These are phyloP conservation scores for Ceyx erithaca DNA, from an alignment of 2,797 vertebrate genomes.

Conservation along the genomic window DNA sequence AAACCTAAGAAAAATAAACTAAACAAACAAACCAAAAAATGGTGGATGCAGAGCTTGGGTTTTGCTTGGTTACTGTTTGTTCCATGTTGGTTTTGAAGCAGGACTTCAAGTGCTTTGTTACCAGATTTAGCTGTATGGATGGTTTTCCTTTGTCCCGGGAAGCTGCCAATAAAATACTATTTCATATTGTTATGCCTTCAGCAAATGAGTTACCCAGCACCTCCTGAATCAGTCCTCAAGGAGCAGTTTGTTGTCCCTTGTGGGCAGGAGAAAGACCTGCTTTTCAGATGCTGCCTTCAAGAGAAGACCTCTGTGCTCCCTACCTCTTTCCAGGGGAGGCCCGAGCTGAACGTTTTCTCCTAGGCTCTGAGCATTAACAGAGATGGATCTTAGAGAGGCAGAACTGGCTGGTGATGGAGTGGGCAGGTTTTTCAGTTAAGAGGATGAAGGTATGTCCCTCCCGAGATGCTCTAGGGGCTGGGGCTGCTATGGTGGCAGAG, in stretches of 20 bases:
- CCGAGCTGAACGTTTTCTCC: not conserved
- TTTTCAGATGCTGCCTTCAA: not conserved
- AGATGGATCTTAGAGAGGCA: not conserved
- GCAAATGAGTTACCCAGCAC: not conserved
- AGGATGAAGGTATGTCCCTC: not conserved
- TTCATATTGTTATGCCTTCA: not conserved
- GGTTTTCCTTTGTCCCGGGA: slow-evolving; percentile 15
- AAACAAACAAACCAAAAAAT: not conserved
- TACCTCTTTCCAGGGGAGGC: not conserved
- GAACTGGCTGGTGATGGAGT: not conserved
- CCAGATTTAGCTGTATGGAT: not conserved
- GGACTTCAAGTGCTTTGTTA: not conserved
- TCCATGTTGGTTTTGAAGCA: not conserved
- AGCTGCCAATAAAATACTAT: slow-evolving; percentile 22
- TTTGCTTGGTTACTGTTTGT: not conserved
- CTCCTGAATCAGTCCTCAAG: not conserved
- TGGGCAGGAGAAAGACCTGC: not conserved
- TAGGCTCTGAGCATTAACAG: not conserved
- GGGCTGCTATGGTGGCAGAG: not conserved
- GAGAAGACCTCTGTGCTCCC: not conserved
- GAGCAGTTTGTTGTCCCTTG: not conserved
- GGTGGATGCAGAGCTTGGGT: not conserved
- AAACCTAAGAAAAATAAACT: no score
- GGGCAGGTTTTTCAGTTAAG: not conserved
- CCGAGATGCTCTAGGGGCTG: not conserved